A percentile compares a stretch with the other conserved stretches of the same genome.
Evolutionary conservation across 2,113 vertebrate genomes (phyloP).

Genomic region (Rhinolophus sinicus): DNA sequence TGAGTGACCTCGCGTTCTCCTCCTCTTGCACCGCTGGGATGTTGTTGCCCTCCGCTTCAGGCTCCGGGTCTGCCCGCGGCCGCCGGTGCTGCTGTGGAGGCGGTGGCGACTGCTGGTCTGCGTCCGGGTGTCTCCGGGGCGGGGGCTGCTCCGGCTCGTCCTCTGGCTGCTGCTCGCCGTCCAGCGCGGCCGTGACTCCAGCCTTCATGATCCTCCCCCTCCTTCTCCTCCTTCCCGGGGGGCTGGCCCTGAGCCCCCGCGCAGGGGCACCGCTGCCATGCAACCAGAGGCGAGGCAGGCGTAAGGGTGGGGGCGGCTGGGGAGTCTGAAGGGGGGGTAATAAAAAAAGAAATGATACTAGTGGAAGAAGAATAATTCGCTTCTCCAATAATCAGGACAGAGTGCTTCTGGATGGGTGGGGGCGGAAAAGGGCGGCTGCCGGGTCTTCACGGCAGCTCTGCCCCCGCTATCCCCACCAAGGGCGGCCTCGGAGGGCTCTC

Average conservation of each 20-base stretch:
- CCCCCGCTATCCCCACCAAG: conserved; percentile 53
- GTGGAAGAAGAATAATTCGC: conserved; percentile 38
- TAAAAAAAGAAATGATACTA: conserved; percentile 62
- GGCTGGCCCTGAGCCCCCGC: conserved; percentile 78
- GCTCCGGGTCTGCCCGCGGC: conserved; percentile 41
- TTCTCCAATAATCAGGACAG: conserved; percentile 42
- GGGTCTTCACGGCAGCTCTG: conserved; percentile 50
- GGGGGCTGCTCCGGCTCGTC: conserved; percentile 76
- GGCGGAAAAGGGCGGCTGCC: conserved; percentile 55
- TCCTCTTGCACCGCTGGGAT: conserved; percentile 43
- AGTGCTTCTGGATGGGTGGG: conserved; percentile 32
- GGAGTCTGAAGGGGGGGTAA: background rate
- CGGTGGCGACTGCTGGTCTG: conserved; percentile 46
- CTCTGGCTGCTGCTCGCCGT: conserved; percentile 77
- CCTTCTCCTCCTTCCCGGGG: conserved; percentile 73
- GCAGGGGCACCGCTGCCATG: conserved; percentile 78
- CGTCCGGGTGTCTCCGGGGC: conserved; percentile 72
- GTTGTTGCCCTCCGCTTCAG: conserved; percentile 29
- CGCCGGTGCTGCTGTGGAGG: conserved; percentile 47
- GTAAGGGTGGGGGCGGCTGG: conserved; percentile 60
- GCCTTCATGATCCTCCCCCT: conserved; percentile 79
- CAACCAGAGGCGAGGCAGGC: conserved; percentile 75
- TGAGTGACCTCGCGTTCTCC: conserved; percentile 55
- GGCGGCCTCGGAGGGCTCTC: conserved; percentile 55
- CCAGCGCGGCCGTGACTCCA: conserved; percentile 68